Conservation (phyloP, 2,113 vertebrate species). For the Passer domesticus region DNA sequence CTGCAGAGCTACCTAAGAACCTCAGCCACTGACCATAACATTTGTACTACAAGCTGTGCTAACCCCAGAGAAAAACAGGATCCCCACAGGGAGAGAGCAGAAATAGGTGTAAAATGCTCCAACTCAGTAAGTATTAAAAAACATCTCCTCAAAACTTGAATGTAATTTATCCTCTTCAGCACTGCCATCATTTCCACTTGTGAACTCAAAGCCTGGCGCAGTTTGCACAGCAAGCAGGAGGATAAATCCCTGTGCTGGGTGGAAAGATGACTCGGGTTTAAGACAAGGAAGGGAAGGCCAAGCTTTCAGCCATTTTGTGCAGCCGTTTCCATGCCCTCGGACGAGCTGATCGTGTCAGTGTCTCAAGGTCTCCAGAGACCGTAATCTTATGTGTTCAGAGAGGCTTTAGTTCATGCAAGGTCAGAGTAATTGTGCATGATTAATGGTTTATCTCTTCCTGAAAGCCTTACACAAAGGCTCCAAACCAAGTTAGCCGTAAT, state of each 20-base stretch:
- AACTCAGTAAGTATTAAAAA: neutral
- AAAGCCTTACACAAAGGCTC: conserved; percentile 73
- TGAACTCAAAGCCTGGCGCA: neutral
- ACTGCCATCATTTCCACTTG: neutral
- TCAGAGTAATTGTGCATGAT: conserved; percentile 76
- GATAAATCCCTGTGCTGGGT: neutral
- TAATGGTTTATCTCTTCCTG: conserved; percentile 73
- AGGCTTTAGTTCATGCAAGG: conserved; percentile 71
- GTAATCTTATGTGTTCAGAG: conserved; percentile 61
- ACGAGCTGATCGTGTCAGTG: conserved; percentile 20
- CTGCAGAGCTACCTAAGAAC: neutral
- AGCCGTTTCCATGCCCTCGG: neutral
- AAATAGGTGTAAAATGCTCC: neutral
- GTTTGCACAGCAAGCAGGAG: neutral
- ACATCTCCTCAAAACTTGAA: neutral
- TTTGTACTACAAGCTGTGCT: neutral
- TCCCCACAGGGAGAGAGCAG: neutral
- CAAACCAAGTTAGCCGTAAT: conserved; percentile 66
- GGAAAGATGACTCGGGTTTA: neutral
- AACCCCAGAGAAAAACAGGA: neutral
- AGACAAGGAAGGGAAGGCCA: neutral
- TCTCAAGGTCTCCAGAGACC: conserved; percentile 42
- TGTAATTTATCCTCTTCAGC: neutral
- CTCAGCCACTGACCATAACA: neutral
- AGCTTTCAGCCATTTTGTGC: neutral